phyloP scores from a whole-genome alignment of 1,140 invertebrate genomes.

The Nasonia vitripennis region DNA sequence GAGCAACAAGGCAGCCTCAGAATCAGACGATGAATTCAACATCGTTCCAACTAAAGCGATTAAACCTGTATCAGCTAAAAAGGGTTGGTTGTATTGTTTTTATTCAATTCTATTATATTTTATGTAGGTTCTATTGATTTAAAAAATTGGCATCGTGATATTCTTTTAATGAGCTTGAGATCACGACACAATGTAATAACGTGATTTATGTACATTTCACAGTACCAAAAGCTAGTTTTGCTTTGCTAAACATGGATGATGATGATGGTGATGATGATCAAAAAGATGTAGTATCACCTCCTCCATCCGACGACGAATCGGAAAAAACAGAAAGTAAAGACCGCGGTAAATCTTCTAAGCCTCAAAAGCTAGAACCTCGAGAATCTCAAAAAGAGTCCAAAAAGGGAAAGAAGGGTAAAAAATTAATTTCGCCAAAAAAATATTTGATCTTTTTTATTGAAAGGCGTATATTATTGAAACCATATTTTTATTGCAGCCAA shows the following conservation, averaged over 20 bases:
- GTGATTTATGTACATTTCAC: constrained; percentile 23
- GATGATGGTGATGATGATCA: constrained; percentile 61
- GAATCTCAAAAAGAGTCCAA: constrained; percentile 76
- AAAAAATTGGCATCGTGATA: background rate
- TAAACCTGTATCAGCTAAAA: constrained; percentile 51
- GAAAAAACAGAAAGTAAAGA: constrained; percentile 71
- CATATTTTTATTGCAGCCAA: constrained; percentile 65
- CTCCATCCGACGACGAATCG: constrained; percentile 73
- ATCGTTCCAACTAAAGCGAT: constrained; percentile 48
- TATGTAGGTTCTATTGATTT: background rate
- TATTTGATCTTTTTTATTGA: background rate
- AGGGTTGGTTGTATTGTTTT: constrained; percentile 11
- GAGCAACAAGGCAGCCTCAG: constrained; percentile 64
- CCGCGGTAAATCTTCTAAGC: constrained; percentile 71
- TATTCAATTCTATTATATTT: background rate
- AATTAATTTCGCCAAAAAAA: background rate
- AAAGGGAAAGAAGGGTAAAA: constrained; percentile 66
- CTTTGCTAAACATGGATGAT: constrained; percentile 78
- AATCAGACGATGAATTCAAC: constrained; percentile 56
- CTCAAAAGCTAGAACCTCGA: constrained; percentile 70
- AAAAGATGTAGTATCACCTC: constrained; percentile 65
- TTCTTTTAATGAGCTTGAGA: background rate
- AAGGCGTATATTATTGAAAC: background rate
- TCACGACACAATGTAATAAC: background rate
- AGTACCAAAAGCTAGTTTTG: constrained; percentile 76